These are phyloP conservation scores for Syngnathus typhle DNA, from an alignment of 2,113 vertebrate species.

Conservation along the genomic window DNA sequence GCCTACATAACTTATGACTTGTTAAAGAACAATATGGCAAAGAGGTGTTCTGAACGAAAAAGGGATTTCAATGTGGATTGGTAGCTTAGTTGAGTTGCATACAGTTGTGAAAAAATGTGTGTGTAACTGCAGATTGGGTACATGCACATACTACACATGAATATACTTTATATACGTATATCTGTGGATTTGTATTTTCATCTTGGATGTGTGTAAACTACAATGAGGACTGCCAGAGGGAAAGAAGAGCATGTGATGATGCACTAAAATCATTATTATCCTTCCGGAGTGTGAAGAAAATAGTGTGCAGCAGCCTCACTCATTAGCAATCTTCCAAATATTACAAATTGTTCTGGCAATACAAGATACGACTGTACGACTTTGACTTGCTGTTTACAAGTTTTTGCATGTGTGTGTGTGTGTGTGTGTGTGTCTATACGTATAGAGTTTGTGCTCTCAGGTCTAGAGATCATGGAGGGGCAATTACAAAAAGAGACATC, in stretches of 20 bases:
- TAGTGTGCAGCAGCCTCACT: constrained; percentile 15
- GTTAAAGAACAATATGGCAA: constrained; percentile 18
- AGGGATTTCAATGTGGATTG: neutral
- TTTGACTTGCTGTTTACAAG: neutral
- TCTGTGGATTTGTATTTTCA: neutral
- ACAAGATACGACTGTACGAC: neutral
- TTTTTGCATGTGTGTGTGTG: neutral
- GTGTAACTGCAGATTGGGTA: neutral
- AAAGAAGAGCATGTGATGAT: constrained; percentile 45
- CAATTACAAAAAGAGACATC: neutral
- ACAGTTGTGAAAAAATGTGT: neutral
- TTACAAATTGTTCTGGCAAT: constrained; percentile 8
- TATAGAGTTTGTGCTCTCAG: neutral
- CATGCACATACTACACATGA: neutral
- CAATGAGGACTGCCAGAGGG: constrained; percentile 31
- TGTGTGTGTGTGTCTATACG: neutral
- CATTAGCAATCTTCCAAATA: constrained; percentile 40
- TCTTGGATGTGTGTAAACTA: constrained; percentile 29
- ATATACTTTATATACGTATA: neutral
- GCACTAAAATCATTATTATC: constrained; percentile 43
- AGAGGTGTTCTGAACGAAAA: neutral
- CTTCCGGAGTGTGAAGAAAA: constrained; percentile 25
- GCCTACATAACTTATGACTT: constrained; percentile 14
- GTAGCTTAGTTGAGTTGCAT: neutral
- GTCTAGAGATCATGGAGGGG: neutral